These are phyloP conservation scores for Tragelaphus scriptus DNA, from an alignment of 2,113 vertebrate species.

Conservation along the genomic window DNA sequence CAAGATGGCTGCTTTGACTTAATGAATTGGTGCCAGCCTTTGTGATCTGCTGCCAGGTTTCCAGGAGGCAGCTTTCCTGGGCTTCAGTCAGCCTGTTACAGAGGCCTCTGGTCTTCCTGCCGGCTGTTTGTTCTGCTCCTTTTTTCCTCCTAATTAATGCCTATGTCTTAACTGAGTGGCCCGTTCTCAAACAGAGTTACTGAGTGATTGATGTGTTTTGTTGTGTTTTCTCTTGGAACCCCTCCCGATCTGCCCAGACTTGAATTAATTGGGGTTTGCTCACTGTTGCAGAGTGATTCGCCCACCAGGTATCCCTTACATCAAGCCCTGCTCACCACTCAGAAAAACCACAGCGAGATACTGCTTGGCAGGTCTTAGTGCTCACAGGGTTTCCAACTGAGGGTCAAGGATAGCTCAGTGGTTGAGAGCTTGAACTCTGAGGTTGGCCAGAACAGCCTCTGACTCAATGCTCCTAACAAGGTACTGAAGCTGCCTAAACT, in stretches of 20 bases:
- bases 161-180: background rate
- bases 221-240: constrained; percentile 1
- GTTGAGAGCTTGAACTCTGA: background rate
- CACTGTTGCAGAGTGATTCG: background rate
- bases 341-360: background rate
- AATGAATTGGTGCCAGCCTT: background rate
- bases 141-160: constrained; percentile 7
- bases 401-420: background rate
- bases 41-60: background rate
- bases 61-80: background rate
- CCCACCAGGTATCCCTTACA: background rate
- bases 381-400: background rate
- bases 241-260: background rate
- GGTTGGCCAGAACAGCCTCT: background rate
- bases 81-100: background rate
- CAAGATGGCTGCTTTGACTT: background rate
- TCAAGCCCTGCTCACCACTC: background rate
- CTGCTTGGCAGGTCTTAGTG: background rate
- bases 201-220: constrained; percentile 7
- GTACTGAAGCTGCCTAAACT: background rate
- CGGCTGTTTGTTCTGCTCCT: background rate
- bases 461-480: background rate
- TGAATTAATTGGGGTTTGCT: constrained; percentile 28
- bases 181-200: background rate
- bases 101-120: background rate